Conservation (phyloP, 64 coral and sea anemone genomes). For the Montipora sp. region DNA sequence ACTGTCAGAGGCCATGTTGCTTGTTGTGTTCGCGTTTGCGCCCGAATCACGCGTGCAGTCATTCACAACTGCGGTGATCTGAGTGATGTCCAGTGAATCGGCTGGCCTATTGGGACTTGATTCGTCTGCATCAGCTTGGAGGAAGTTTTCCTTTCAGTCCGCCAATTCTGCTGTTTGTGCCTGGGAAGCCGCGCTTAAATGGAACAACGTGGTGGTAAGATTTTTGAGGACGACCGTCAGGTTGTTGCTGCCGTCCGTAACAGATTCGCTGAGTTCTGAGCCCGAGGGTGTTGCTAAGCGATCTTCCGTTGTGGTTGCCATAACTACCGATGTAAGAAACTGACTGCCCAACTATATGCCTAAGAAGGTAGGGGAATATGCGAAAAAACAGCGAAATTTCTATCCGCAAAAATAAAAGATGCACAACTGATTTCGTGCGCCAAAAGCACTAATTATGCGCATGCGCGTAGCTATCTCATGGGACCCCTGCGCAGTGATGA, state of each 20-base stretch:
- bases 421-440: no score
- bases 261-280: not conserved
- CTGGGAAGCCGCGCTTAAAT: not conserved
- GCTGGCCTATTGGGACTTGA: not conserved
- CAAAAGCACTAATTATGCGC: no score
- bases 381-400: no score
- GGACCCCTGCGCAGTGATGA: no score
- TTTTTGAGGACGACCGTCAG: not conserved
- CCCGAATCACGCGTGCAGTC: not conserved
- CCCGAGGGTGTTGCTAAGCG: not conserved
- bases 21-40: not conserved
- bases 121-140: not conserved
- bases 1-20: not conserved
- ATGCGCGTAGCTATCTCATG: no score
- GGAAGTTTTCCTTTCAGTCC: conserved; percentile 18
- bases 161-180: conserved; percentile 4
- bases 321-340: not conserved
- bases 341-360: not conserved
- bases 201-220: not conserved
- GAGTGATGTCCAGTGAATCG: not conserved
- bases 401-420: no score
- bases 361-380: not conserved
- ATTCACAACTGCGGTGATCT: not conserved
- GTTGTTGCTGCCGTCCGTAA: not conserved
- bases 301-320: not conserved